Percentiles rank a stretch among this genome's conserved stretches.
Conservation (phyloP, 92 coral and sea anemone genomes). For the Palythoa grandiflora region DNA sequence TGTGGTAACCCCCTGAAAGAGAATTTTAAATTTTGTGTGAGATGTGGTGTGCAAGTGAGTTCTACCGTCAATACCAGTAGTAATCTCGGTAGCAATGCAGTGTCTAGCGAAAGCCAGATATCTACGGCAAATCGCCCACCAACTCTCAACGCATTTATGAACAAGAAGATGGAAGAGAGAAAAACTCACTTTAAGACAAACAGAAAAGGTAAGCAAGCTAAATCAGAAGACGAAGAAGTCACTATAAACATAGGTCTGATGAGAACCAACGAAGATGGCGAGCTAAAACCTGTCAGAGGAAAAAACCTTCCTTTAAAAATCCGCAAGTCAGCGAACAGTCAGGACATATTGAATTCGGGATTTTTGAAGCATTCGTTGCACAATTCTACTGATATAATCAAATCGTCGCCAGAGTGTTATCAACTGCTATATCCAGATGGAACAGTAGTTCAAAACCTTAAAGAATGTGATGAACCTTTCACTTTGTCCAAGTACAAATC, state of each 20-base stretch:
- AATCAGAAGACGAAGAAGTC: conserved; percentile 14
- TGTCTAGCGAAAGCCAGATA: background rate
- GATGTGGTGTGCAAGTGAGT: background rate
- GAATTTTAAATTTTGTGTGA: background rate
- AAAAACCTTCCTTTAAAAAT: conserved; percentile 64
- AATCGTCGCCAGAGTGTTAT: conserved; percentile 37
- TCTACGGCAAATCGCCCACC: background rate
- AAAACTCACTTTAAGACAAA: background rate
- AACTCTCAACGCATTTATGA: background rate
- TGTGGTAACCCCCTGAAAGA: conserved; percentile 4
- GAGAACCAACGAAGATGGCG: conserved; percentile 55
- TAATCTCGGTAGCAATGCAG: background rate
- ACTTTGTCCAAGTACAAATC: conserved; percentile 53
- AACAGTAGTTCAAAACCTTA: conserved; percentile 49
- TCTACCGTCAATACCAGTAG: conserved; percentile 4
- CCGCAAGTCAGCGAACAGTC: conserved; percentile 60
- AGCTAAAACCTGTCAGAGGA: conserved; percentile 66
- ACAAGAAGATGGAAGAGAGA: conserved; percentile 1
- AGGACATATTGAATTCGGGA: conserved; percentile 59
- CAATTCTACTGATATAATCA: conserved; percentile 58
- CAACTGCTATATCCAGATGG: conserved; percentile 71
- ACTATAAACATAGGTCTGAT: background rate
- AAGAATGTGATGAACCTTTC: conserved; percentile 60
- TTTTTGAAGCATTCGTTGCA: conserved; percentile 66
- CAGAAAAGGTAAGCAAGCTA: background rate